These are phyloP conservation scores for Diglossa brunneiventris DNA, from an alignment of 2,113 vertebrate species.

Conservation along the genomic window DNA sequence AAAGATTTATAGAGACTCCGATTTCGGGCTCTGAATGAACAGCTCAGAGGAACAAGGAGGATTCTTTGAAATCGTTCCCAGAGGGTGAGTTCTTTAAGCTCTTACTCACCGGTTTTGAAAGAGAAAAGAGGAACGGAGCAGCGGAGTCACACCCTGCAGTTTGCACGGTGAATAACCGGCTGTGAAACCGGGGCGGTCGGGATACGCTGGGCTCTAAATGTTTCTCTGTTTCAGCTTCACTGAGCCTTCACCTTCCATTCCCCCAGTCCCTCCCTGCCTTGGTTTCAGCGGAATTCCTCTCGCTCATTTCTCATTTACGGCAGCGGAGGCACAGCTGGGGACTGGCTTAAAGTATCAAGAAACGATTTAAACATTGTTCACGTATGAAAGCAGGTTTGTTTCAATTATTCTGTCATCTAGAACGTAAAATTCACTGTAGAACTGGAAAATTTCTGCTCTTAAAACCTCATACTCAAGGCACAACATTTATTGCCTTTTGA, in stretches of 20 bases:
- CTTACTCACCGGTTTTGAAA: background rate
- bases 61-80: background rate
- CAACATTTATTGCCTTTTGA: background rate
- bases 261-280: background rate
- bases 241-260: background rate
- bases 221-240: background rate
- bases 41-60: background rate
- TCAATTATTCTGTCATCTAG: background rate
- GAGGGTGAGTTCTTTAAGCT: background rate
- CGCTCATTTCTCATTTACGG: background rate
- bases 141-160: background rate
- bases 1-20: background rate
- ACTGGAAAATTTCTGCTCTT: background rate
- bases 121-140: background rate
- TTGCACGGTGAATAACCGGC: background rate
- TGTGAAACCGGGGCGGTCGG: background rate
- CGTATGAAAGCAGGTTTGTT: background rate
- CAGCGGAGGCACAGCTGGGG: background rate
- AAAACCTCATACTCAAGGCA: background rate
- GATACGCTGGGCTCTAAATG: fast-evolving
- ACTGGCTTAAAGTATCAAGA: background rate
- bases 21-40: background rate
- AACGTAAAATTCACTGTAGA: background rate
- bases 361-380: background rate
- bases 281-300: background rate